phyloP scores from a whole-genome alignment of 1,140 invertebrate species.

The Listronotus bonariensis region DNA sequence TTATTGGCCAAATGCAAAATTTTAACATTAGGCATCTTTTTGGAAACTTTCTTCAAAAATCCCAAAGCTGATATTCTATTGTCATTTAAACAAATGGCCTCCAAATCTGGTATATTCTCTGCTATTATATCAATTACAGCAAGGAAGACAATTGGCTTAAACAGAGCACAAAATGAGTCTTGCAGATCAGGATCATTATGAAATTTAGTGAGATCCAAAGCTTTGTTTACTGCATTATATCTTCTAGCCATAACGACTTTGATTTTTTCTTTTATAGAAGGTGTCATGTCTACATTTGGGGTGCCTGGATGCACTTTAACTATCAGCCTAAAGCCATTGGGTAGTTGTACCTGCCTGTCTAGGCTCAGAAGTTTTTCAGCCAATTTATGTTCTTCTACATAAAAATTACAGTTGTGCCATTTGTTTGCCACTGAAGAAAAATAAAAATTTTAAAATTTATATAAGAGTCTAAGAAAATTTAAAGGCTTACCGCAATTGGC shows the following conservation, averaged over 20 bases:
- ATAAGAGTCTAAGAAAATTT: too few species aligned
- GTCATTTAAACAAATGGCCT: constrained; percentile 79
- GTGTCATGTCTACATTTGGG: constrained; percentile 68
- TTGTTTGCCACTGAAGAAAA: constrained; percentile 56
- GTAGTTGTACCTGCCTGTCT: constrained; percentile 67
- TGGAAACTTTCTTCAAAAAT: constrained; percentile 64
- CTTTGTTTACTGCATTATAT: constrained; percentile 75
- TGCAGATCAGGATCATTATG: constrained; percentile 74
- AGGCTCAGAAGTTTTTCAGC: constrained; percentile 67
- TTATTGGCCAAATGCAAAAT: constrained; percentile 83
- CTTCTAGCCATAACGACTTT: constrained; percentile 79
- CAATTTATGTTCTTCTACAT: constrained; percentile 69
- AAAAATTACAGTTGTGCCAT: constrained; percentile 67
- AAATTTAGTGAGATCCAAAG: constrained; percentile 80
- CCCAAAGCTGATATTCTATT: constrained; percentile 76
- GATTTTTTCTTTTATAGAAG: constrained; percentile 69
- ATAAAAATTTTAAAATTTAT: too few species aligned
- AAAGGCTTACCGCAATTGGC: constrained; percentile 61
- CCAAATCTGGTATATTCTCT: constrained; percentile 80
- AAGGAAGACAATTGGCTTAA: constrained; percentile 70
- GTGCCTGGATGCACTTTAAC: constrained; percentile 66
- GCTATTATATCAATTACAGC: constrained; percentile 77
- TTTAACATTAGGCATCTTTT: constrained; percentile 74
- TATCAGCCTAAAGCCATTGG: constrained; percentile 70
- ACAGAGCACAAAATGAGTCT: constrained; percentile 76